Evolutionary conservation across 2,888 invertebrate species (phyloP).

Genomic region (Sabellastarte sp.): DNA sequence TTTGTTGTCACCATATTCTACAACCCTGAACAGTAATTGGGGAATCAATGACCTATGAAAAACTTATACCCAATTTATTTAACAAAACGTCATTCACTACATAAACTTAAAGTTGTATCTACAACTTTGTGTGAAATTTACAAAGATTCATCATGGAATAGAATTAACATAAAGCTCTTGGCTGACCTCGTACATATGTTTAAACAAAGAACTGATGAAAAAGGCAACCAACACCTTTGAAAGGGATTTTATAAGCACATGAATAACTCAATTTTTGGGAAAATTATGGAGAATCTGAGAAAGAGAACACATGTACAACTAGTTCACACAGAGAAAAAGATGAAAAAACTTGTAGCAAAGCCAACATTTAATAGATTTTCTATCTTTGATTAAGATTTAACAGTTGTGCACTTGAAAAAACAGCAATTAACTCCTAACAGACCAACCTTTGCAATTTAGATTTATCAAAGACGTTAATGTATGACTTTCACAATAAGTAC

Average conservation of each 20-base stretch:
- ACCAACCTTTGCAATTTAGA: background rate
- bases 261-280: background rate
- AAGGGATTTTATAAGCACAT: background rate
- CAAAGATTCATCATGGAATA: too few relatives aligned
- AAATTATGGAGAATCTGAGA: background rate
- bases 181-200: background rate
- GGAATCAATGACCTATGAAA: too few relatives aligned
- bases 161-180: too few relatives aligned
- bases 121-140: too few relatives aligned
- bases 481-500: background rate
- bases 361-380: background rate
- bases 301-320: background rate
- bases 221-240: background rate
- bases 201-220: background rate
- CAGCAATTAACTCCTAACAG: background rate
- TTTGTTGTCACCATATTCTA: too few relatives aligned
- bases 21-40: too few relatives aligned
- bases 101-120: too few relatives aligned
- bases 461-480: background rate
- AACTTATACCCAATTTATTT: too few relatives aligned
- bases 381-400: background rate
- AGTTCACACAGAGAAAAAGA: background rate
- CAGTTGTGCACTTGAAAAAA: background rate
- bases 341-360: background rate
- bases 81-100: too few relatives aligned